Base-by-base conservation (phyloP, 2,797 vertebrate species). In the Urosaurus nigricauda region DNA sequence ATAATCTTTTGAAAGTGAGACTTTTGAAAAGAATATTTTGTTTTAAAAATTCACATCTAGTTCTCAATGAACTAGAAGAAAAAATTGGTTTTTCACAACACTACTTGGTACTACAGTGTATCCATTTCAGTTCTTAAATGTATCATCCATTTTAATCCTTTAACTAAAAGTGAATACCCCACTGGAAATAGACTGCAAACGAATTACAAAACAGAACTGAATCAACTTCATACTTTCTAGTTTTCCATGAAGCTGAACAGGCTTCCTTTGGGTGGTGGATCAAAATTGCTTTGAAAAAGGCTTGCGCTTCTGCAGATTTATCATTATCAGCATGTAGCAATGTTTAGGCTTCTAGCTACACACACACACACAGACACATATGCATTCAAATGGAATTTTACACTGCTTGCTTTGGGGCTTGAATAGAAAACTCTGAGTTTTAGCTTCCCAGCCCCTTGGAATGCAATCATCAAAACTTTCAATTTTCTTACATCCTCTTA, bases 301-400 rank as follows among this genome's bases (percentile, higher is more conserved):
- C 91, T 94, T 96, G 92, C 92, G 92, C 94, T 93, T 96, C 93
- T 96, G 94, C 94, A 91, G 95, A 97, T 97, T 97, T 97, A 97
- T 97, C 96, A 93, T 95, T 96, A 96, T 95, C 95, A 96, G 95
- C 96, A 97, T 97, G 95, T 90, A 96, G 94, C 94, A 95, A 91
- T 96, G 96, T 95, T 97, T 95, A 95, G 95, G 94, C 95, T 97
- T 96, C 91, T 93, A 96, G 94, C 93, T 95, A 93, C 91, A 95
- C 26, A 91, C 89, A 86, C 75, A 97, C 95, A 77, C 11, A 17
- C 53, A 2, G 6, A 16, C 17, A 70, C 86, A 92, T 84, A 86
- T 73, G 94, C 96, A 97, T 95, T 97, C 94, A 97, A 97, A 97
- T 97, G 90, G 93, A 97, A 97, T 96, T 96, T 93, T 96, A 96